phyloP scores from a whole-genome alignment of 2,113 vertebrate genomes.

The Myrmecophaga tridactyla region DNA sequence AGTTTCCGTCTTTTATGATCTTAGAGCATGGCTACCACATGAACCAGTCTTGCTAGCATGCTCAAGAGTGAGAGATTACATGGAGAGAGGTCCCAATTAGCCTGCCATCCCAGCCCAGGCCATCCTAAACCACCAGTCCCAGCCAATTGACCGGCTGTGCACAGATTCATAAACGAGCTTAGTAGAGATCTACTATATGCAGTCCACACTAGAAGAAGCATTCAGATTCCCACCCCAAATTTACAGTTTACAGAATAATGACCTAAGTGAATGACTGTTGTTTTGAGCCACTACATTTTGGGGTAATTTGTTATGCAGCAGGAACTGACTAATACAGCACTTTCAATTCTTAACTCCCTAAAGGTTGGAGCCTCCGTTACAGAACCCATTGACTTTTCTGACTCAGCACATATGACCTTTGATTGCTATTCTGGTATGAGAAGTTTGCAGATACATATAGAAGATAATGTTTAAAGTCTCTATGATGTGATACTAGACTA shows the following conservation, averaged over 20 bases:
- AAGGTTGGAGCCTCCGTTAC: not conserved
- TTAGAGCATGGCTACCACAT: not conserved
- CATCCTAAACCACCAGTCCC: not conserved
- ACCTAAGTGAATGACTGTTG: not conserved
- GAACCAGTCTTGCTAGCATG: not conserved
- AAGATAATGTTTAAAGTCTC: not conserved
- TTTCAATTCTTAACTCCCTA: not conserved
- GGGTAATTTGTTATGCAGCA: not conserved
- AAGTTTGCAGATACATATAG: not conserved
- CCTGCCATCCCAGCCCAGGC: too few species aligned
- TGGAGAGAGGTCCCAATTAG: not conserved
- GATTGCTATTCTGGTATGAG: not conserved
- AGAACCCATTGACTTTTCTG: not conserved
- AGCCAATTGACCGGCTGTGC: not conserved
- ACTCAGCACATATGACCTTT: not conserved
- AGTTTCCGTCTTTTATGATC: not conserved
- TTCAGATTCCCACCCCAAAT: not conserved
- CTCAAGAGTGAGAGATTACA: not conserved
- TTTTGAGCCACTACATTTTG: not conserved
- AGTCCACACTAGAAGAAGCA: not conserved
- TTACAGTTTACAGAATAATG: not conserved
- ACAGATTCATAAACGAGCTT: not conserved
- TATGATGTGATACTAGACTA: not conserved
- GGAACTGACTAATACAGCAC: not conserved
- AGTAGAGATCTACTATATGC: not conserved